Conservation (phyloP, 2,113 vertebrate species). For the Ardeotis arabs region DNA sequence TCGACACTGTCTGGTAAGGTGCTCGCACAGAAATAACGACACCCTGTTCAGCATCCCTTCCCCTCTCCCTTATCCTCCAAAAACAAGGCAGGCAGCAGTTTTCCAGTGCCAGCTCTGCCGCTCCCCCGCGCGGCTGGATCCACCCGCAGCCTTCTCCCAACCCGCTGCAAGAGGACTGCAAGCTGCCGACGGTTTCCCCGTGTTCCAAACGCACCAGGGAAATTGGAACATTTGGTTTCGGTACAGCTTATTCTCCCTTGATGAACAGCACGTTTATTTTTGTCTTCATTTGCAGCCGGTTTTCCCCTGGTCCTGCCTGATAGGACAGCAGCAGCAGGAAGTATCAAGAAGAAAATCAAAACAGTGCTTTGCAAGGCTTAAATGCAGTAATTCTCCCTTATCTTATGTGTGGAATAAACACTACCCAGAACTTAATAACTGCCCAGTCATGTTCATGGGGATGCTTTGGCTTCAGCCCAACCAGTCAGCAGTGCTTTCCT, state of each 20-base stretch:
- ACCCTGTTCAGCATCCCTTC: rapidly evolving
- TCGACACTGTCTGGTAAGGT: background rate
- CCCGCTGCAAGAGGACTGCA: rapidly evolving
- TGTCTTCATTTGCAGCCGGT: background rate
- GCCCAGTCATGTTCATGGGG: background rate
- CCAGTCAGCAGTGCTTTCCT: background rate
- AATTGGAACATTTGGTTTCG: background rate
- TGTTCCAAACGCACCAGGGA: rapidly evolving
- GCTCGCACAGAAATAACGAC: rapidly evolving
- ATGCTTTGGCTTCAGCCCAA: background rate
- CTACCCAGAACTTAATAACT: background rate
- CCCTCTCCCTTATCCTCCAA: background rate
- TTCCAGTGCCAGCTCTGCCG: background rate
- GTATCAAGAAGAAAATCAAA: background rate
- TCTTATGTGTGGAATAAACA: rapidly evolving
- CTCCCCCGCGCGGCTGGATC: background rate
- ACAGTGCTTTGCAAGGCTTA: background rate
- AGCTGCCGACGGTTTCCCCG: rapidly evolving
- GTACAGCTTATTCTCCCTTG: rapidly evolving
- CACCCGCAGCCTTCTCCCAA: rapidly evolving
- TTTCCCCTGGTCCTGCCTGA: background rate
- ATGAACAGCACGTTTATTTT: rapidly evolving
- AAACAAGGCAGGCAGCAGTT: rapidly evolving
- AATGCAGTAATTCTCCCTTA: too few species aligned
- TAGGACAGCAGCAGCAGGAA: background rate